Conservation (phyloP, 2,888 invertebrate genomes). For the Eubasilissa splendida region DNA sequence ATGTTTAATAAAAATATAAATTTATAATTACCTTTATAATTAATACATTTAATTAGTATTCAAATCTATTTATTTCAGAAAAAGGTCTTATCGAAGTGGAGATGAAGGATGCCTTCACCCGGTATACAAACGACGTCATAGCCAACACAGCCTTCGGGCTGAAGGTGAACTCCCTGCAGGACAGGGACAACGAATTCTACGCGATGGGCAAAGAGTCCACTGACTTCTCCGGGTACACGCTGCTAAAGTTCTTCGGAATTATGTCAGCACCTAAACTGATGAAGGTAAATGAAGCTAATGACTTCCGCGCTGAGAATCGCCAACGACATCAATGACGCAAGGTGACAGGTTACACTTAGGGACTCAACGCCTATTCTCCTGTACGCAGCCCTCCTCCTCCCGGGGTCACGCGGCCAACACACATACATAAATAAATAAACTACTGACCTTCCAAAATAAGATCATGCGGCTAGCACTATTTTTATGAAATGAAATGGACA, state of each 20-base stretch:
- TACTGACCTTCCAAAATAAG: no score
- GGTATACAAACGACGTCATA: constrained; percentile 72
- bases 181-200: constrained; percentile 72
- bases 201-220: constrained; percentile 68
- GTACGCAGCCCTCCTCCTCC: no score
- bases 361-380: no score
- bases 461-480: no score
- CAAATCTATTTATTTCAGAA: constrained; percentile 15
- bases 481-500: no score
- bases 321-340: no score
- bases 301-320: no score
- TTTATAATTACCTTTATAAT: neutral
- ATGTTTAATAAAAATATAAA: no score
- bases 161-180: constrained; percentile 70
- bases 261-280: constrained; percentile 58
- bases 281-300: constrained; percentile 60
- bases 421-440: no score
- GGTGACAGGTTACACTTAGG: no score
- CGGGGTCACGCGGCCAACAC: no score
- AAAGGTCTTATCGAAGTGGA: constrained; percentile 62
- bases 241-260: constrained; percentile 53
- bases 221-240: constrained; percentile 62
- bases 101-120: constrained; percentile 66
- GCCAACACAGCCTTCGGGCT: constrained; percentile 71
- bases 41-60: no score